Evolutionary conservation across 2,888 invertebrate genomes (phyloP), one percentile per base, ranked within the genome.

Genomic region (Drosophila pegasa): DNA sequence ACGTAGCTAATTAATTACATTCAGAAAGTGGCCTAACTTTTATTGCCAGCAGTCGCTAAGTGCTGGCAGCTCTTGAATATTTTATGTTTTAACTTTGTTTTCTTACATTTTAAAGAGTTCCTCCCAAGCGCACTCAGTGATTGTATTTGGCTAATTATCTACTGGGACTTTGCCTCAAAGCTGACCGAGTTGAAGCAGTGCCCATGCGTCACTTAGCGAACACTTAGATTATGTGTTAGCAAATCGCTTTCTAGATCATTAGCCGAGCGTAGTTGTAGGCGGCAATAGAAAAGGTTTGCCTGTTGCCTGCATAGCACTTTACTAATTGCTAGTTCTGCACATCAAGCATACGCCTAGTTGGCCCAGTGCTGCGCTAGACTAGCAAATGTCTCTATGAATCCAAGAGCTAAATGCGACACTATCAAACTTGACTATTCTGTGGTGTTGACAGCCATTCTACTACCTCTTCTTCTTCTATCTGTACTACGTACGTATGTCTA

Each of bases 311-410:
- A 22, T 8, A 52, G 63, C 69, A 69, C 75, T 58, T 57, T 45
- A 35, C 14, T 29, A 43, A 48, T 48, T 68, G 55, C 45, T 38
- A 61, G 29, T 50, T 20, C 5, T 7, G 37, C 38, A 60, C 29
- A 62, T 70, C 47, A 60, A 47, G 45, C 62, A 76, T 70, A 79
- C 71, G 75, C 62, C 65, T 47, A 45, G 65, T 60, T 57, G 48
- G 9, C 22, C 56, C 22, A 40, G 22, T 29, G 40, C 22, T 16
- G 22, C n/a, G 22, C 4, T 8, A 12, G 41, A 16, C 38, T 2
- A 31, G 31, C 25, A 25, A 47, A 58, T 8, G 38, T 41, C 33
- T 33, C 7, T 37, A n/a, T 41, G 22, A 22, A 22, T 14, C 20
- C 22, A 3, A 14, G 41, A 41, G n/a, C 20, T 22, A 9, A 25